A percentile compares a stretch with the other conserved stretches of the same genome.
Evolutionary conservation across 2,113 vertebrate genomes (phyloP).

Genomic region (Setophaga kirtlandii): DNA sequence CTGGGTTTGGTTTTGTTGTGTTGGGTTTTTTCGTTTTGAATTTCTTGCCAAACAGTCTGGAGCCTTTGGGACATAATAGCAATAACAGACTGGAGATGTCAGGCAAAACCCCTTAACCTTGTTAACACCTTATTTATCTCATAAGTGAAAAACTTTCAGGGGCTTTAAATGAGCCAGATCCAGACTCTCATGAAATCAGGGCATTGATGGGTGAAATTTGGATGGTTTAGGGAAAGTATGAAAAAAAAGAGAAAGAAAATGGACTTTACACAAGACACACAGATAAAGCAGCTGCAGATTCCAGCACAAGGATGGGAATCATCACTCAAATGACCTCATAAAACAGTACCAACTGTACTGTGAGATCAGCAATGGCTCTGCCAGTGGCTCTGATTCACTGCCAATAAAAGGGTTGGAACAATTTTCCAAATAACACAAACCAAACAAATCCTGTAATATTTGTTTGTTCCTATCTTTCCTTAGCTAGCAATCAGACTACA

Average conservation of each 20-base stretch:
- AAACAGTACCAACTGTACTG: not conserved
- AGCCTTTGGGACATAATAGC: not conserved
- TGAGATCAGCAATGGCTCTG: not conserved
- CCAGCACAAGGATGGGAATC: not conserved
- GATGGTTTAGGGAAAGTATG: not conserved
- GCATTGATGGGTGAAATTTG: not conserved
- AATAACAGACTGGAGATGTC: not conserved
- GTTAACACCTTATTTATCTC: not conserved
- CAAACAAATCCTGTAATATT: not conserved
- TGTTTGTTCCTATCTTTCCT: conserved; percentile 4
- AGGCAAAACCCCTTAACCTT: not conserved
- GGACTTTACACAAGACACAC: not conserved
- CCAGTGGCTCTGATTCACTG: not conserved
- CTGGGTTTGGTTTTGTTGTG: not conserved
- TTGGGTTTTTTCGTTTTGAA: not conserved
- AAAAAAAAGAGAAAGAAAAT: not conserved
- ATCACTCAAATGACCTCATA: not conserved
- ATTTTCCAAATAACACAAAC: not conserved
- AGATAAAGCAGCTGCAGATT: not conserved
- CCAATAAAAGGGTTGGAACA: not conserved
- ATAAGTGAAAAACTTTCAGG: not conserved
- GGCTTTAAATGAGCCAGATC: not conserved
- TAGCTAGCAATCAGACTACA: not conserved
- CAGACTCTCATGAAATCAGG: not conserved
- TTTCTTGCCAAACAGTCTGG: not conserved